phyloP scores from a whole-genome alignment of 2,888 invertebrate genomes.

The Mesorhabditis sp. region DNA sequence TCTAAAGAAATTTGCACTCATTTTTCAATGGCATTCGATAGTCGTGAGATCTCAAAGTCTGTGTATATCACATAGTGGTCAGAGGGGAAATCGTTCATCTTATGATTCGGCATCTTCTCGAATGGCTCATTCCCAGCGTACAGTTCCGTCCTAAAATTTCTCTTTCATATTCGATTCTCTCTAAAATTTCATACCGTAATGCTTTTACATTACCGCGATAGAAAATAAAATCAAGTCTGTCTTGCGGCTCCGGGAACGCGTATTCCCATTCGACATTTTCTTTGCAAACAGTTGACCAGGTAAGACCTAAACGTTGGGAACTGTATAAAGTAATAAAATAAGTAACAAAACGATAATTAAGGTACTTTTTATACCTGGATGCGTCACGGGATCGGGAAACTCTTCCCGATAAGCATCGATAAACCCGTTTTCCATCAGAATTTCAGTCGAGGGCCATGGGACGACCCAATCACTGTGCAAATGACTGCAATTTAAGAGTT shows the following conservation, averaged over 20 bases:
- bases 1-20: not conserved
- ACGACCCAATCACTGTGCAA: conserved; percentile 41
- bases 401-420: conserved; percentile 39
- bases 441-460: conserved; percentile 42
- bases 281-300: conserved; percentile 51
- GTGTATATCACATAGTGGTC: conserved; percentile 53
- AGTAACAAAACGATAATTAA: not conserved
- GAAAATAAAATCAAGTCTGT: conserved; percentile 50
- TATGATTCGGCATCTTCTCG: conserved; percentile 43
- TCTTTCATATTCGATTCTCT: too few relatives aligned
- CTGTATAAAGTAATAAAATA: not conserved
- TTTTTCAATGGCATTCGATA: not conserved
- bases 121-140: conserved; percentile 40
- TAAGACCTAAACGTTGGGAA: conserved; percentile 29
- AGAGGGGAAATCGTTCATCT: conserved; percentile 51
- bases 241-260: conserved; percentile 48
- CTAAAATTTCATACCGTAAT: not conserved
- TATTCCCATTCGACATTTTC: conserved; percentile 43
- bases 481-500: conserved; percentile 8
- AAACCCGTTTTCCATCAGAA: conserved; percentile 31
- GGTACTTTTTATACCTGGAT: conserved; percentile 23
- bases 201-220: conserved; percentile 25
- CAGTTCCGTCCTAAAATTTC: conserved; percentile 18
- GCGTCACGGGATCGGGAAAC: conserved; percentile 31
- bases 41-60: conserved; percentile 34